Percentiles rank a stretch among this genome's conserved stretches.
These are phyloP conservation scores for Bambusicola thoracicus DNA, from an alignment of 2,113 vertebrate species.

Conservation along the genomic window DNA sequence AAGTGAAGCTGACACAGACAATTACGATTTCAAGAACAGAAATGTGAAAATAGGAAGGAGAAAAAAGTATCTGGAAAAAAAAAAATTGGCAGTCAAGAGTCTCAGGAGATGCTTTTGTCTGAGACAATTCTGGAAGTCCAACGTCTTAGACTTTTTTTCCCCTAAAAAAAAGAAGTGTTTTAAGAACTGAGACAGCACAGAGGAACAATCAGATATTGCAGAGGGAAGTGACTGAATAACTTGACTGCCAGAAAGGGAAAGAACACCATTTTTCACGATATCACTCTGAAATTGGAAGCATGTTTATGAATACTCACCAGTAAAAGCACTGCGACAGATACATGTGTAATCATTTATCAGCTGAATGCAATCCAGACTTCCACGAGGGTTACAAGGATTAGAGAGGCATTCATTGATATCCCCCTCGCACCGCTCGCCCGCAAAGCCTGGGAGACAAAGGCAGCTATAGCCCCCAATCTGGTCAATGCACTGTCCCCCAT, in stretches of 20 bases:
- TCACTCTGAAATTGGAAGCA: neutral
- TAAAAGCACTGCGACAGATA: constrained; percentile 89
- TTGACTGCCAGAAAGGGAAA: neutral
- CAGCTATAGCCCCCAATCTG: constrained; percentile 89
- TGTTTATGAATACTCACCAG: constrained; percentile 74
- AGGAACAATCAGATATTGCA: neutral
- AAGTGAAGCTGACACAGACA: neutral
- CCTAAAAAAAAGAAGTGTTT: neutral
- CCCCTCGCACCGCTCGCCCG: constrained; percentile 90
- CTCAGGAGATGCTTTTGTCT: constrained; percentile 26
- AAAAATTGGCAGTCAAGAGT: neutral
- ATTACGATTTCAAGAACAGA: neutral
- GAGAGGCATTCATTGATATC: constrained; percentile 93
- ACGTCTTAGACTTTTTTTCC: neutral
- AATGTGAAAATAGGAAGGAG: neutral
- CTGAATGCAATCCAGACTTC: constrained; percentile 92
- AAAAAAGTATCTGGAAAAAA: neutral
- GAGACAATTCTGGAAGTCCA: constrained; percentile 14
- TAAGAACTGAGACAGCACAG: neutral
- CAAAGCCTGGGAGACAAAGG: constrained; percentile 86
- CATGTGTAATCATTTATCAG: constrained; percentile 88
- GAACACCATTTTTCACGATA: neutral
- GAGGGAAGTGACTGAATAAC: neutral
- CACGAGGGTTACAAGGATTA: constrained; percentile 84
- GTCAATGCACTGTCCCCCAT: constrained; percentile 90